These are phyloP conservation scores for Epizoanthus scotinus DNA, from an alignment of 92 coral and sea anemone species.

Conservation along the genomic window DNA sequence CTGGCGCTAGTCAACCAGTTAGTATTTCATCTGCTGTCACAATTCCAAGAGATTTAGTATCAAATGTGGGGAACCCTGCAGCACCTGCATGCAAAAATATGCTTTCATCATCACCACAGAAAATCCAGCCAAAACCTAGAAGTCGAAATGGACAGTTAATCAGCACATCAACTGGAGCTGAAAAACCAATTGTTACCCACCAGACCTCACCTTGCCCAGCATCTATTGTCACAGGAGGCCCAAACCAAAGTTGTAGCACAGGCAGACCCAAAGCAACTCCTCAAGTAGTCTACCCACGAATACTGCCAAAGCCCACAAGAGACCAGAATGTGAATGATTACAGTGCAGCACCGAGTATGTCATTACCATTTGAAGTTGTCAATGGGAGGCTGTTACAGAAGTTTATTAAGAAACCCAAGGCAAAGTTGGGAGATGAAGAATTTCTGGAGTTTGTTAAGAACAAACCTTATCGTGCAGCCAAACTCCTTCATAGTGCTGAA, in stretches of 20 bases:
- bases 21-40: background rate
- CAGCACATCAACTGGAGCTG: background rate
- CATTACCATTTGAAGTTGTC: slow-evolving; percentile 33
- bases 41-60: background rate
- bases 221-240: background rate
- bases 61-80: background rate
- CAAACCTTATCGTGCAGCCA: slow-evolving; percentile 17
- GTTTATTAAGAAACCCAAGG: slow-evolving; percentile 20
- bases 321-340: background rate
- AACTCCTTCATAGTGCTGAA: slow-evolving; percentile 28
- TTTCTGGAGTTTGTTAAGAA: slow-evolving; percentile 31
- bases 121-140: too few species aligned
- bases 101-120: too few species aligned
- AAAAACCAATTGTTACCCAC: background rate
- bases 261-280: background rate
- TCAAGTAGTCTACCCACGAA: slow-evolving; percentile 24
- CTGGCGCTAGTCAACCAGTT: background rate
- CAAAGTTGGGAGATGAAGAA: slow-evolving; percentile 1
- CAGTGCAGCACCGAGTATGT: slow-evolving; percentile 17
- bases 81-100: too few species aligned
- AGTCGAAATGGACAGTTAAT: too few species aligned
- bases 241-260: slow-evolving; percentile 1
- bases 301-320: slow-evolving; percentile 24
- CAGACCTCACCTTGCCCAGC: background rate
- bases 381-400: slow-evolving; percentile 17